A percentile compares a stretch with the other conserved stretches of the same genome.
Conservation (phyloP, 2,797 vertebrate genomes). For the Sarcoramphus papa region DNA sequence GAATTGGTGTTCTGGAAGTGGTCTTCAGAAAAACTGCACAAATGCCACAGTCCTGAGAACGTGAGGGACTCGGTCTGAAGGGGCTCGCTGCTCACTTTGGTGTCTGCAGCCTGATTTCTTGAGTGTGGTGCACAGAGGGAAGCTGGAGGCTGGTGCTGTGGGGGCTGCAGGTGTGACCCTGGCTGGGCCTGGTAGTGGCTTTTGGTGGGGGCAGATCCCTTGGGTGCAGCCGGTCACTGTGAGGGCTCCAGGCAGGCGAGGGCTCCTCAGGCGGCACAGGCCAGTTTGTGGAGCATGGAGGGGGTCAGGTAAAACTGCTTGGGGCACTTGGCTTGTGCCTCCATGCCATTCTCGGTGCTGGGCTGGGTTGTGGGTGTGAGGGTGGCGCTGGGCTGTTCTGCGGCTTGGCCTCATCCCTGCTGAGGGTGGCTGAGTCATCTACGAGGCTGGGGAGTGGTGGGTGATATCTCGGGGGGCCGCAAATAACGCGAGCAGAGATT, state of each 20-base stretch:
- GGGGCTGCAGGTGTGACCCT: neutral
- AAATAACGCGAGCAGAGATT: neutral
- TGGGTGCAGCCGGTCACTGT: neutral
- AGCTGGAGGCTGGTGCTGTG: neutral
- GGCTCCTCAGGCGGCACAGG: too few relatives aligned
- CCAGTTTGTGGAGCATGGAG: neutral
- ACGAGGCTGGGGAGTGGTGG: accelerated
- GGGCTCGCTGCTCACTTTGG: neutral
- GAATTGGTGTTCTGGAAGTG: accelerated
- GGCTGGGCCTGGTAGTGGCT: neutral
- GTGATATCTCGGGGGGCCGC: neutral
- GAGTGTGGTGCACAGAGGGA: neutral
- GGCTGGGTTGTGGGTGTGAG: neutral
- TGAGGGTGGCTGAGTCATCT: neutral
- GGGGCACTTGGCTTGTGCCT: neutral
- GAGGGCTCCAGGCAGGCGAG: neutral
- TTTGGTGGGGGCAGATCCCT: neutral
- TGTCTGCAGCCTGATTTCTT: neutral
- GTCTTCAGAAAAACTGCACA: neutral
- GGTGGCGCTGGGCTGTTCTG: neutral
- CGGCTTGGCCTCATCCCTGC: neutral
- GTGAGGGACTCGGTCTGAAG: neutral
- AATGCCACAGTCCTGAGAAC: neutral
- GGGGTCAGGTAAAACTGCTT: neutral
- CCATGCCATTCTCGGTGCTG: accelerated